Evolutionary conservation across 2,888 invertebrate genomes (phyloP), one percentile per base, ranked within the genome.

Genomic region (Microplitis manilae): DNA sequence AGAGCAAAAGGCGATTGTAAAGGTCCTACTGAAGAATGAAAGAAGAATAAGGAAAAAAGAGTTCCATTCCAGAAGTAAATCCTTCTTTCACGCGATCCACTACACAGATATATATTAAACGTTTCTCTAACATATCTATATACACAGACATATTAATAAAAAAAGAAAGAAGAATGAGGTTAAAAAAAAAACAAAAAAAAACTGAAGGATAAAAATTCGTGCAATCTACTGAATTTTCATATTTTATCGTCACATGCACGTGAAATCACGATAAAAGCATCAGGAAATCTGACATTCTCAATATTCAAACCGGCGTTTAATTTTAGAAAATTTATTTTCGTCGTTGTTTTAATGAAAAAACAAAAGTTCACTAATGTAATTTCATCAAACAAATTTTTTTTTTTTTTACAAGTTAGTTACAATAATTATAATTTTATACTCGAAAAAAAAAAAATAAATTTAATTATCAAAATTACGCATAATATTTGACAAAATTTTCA

Each of bases 1-100:
- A 30, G 65, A 65, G 38, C 65, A 65, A 65, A 30, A 50, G 50
- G 50, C 50, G 50, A 50, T 50, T 50, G 50, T 50, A 13, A 50
- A 50, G 50, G 50, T 50, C 50, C 50, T 50, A 13, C 50, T 5
- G 50, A 50, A 50, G 50, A 50, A 50, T 50, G 50, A 50, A 50
- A 50, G 50, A 50, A 50, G 50, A 50, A 7, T 50, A 50, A 13
- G 30, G 30, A 30, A 50, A 50, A 50, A 50, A 50, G 50, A 50
- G 50, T 50, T 50, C 50, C 13, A 50, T 50, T 50, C 50, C 9
- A 50, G 13, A 50, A 50, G 50, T 50, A 50, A 50, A 50, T 50
- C 13, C 50, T 13, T 50, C 50, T 50, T 50, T 50, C 50, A 5
- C 50, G 50, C 50, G 50, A 50, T 50, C 50, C 50, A 13, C 50